phyloP scores from a whole-genome alignment of 2,797 vertebrate genomes.

The Spinus pinus region DNA sequence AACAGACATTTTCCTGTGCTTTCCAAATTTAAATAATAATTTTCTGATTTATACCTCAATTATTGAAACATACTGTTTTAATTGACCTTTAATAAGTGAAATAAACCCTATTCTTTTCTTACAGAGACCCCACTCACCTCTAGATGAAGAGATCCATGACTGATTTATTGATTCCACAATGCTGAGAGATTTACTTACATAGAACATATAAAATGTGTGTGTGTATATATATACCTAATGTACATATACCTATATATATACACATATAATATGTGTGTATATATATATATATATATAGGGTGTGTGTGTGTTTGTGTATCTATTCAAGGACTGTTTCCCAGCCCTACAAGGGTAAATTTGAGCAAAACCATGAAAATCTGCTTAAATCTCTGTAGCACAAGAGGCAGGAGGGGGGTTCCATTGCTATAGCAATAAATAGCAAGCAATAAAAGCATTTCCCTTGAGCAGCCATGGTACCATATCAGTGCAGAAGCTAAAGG shows the following conservation, averaged over 20 bases:
- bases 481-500: not conserved
- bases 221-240: no score
- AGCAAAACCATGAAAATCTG: not conserved
- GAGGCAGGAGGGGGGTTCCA: not conserved
- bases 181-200: accelerated
- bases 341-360: not conserved
- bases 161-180: not conserved
- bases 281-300: no score
- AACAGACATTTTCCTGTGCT: not conserved
- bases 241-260: no score
- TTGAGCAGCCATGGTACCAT: not conserved
- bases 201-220: not conserved
- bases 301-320: accelerated
- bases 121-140: not conserved
- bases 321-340: not conserved
- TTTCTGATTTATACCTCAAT: not conserved
- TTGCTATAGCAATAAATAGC: not conserved
- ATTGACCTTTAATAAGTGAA: not conserved
- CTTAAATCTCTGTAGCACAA: not conserved
- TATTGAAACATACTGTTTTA: not conserved
- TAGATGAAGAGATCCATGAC: not conserved
- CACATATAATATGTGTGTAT: no score
- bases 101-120: not conserved
- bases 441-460: not conserved
- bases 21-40: not conserved